Base-by-base conservation (phyloP, 30 jellyfish, hydroid and myxozoan species). In the Turritopsis dohrnii region DNA sequence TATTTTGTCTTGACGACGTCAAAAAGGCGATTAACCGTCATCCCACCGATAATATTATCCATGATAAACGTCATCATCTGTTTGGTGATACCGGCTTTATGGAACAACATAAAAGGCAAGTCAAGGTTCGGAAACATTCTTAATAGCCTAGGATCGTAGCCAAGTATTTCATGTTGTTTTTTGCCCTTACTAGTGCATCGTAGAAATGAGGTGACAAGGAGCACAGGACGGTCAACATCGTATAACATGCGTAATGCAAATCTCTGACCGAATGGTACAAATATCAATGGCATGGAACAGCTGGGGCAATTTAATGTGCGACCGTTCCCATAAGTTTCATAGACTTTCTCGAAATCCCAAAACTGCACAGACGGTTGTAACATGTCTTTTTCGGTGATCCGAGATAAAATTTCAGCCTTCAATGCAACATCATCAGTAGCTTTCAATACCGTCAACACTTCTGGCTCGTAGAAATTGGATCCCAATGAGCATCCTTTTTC, bases 91-190 rank as follows among this genome's bases (percentile, higher is more conserved):
- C 98, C 98, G 17, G 96, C 98, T 54, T 93, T 93, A 73, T 93
- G 98, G 65, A 93, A 93, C 65, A 93, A 86, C 88, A 93, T 94
- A 82, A 93, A 93, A 18, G 98, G 98, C 53, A 85, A 87, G 18
- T 93, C 98, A 19, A 82, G 92, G 66, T 88, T 93, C 18, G 98
- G 83, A 22, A 88, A 74, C 89, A 82, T 87, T 71, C 90, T 84
- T 23, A 93, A 71, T 16, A 93, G 84, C 53, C 98, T 91, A 1
- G 98, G 98, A 85, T 93, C 98, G 79, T 93, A 93, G 28, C 98
- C 98, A 20, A 93, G 87, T 84, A 93, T 88, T 8, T 95, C 84
- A 29, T 93, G 98, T 88, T 90, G 96, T 25, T 88, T 88, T 29
- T 87, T 91, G 0, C 87, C 79, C 53, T 65, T 53, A 74, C 87